Evolutionary conservation across 2,797 vertebrate species (phyloP).

Genomic region (Smutsia temminckii): DNA sequence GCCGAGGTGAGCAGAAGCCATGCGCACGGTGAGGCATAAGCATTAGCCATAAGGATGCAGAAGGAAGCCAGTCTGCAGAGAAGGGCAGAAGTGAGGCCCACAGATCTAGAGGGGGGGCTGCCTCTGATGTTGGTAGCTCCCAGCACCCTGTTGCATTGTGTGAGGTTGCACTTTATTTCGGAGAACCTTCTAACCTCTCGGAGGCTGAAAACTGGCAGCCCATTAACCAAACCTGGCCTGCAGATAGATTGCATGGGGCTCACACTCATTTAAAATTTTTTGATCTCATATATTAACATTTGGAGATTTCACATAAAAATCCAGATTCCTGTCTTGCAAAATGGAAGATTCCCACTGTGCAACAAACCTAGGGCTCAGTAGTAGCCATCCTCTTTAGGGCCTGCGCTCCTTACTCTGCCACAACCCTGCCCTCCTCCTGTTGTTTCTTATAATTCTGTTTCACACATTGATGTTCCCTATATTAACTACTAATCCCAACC

Average conservation of each 20-base stretch:
- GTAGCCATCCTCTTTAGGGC: fast-evolving
- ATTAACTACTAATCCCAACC: not conserved
- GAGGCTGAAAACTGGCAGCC: not conserved
- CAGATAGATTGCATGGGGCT: not conserved
- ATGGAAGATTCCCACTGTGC: not conserved
- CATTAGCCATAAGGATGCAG: not conserved
- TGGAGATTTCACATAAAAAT: not conserved
- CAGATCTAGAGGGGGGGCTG: not conserved
- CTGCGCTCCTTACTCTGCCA: not conserved
- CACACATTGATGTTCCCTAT: not conserved
- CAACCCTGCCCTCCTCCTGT: not conserved
- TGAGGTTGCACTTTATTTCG: not conserved
- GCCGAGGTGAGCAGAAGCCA: not conserved
- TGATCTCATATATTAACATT: not conserved
- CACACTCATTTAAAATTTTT: not conserved
- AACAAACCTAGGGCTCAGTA: no score
- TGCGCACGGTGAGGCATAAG: fast-evolving
- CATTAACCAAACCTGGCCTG: not conserved
- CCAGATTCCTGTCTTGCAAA: not conserved
- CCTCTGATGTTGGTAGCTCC: not conserved
- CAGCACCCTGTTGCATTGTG: not conserved
- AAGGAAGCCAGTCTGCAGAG: not conserved
- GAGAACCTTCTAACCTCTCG: not conserved
- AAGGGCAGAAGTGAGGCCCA: no score
- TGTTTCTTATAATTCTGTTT: not conserved